Percentiles rank a stretch among this genome's conserved stretches.
phyloP scores from a whole-genome alignment of 2,797 vertebrate genomes.

The Clangula hyemalis region DNA sequence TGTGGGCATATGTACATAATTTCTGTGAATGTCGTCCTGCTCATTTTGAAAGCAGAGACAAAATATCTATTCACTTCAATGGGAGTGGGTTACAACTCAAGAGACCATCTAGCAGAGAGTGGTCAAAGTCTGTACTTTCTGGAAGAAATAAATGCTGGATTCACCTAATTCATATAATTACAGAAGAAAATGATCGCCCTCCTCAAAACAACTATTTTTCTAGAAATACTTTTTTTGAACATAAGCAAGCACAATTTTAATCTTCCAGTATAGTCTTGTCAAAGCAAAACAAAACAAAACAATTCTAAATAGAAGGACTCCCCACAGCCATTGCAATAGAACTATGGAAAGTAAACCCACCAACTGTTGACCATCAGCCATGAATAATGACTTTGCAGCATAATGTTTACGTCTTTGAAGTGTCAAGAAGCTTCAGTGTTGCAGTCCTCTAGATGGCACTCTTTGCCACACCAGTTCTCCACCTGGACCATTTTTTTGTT shows the following conservation, averaged over 20 bases:
- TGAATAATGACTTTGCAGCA: background rate
- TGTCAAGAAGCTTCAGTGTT: background rate
- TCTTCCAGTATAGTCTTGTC: background rate
- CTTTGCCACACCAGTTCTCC: conserved; percentile 1
- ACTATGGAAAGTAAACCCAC: background rate
- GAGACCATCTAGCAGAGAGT: background rate
- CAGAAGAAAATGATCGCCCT: background rate
- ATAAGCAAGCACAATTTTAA: background rate
- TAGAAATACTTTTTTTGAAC: background rate
- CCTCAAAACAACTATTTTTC: background rate
- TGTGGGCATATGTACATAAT: background rate
- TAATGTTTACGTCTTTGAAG: rapidly evolving
- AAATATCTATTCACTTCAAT: background rate
- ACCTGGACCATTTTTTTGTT: rapidly evolving
- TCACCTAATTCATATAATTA: background rate
- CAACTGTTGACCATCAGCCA: background rate
- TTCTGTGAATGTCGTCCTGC: background rate
- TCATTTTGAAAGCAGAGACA: background rate
- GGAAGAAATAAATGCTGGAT: background rate
- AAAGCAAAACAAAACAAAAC: background rate
- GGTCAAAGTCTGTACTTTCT: background rate
- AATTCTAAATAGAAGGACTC: background rate
- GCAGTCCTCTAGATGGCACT: conserved; percentile 50
- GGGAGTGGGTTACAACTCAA: background rate
- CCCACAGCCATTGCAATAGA: background rate